Percentiles rank a stretch among this genome's conserved stretches.
Conservation (phyloP, 1,140 invertebrate species). For the Acromyrmex echinatior region DNA sequence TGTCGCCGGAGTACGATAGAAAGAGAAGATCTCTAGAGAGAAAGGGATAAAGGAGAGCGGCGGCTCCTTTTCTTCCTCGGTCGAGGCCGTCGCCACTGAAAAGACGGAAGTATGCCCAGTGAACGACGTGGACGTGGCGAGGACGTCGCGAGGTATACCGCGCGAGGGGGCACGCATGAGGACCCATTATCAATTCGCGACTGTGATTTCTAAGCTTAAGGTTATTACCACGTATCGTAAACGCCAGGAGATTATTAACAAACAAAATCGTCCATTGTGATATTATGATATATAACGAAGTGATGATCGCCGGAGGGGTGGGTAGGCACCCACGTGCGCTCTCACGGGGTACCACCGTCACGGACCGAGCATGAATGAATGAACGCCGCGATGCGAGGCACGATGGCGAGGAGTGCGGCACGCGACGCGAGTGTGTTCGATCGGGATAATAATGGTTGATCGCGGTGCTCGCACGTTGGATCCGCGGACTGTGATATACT, state of each 20-base stretch:
- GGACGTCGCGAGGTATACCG: conserved; percentile 37
- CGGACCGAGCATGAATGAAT: conserved; percentile 47
- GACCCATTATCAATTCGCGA: conserved; percentile 76
- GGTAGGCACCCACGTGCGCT: conserved; percentile 68
- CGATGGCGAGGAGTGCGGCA: conserved; percentile 60
- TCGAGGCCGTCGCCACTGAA: not conserved
- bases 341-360: conserved; percentile 43
- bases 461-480: conserved; percentile 65
- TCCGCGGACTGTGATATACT: conserved; percentile 70
- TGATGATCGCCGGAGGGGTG: conserved; percentile 45
- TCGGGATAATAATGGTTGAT: conserved; percentile 71
- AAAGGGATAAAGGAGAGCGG: not conserved
- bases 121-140: conserved; percentile 23
- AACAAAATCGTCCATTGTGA: conserved; percentile 77
- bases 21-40: not conserved
- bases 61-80: not conserved
- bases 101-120: conserved; percentile 25
- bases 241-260: conserved; percentile 58
- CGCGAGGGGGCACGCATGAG: conserved; percentile 40
- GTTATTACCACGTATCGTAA: conserved; percentile 61
- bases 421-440: conserved; percentile 72
- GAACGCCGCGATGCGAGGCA: conserved; percentile 64
- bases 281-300: conserved; percentile 76
- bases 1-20: too few species aligned
- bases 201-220: conserved; percentile 81